Conservation (phyloP, 2,888 invertebrate genomes). For the Ectemnius lituratus region DNA sequence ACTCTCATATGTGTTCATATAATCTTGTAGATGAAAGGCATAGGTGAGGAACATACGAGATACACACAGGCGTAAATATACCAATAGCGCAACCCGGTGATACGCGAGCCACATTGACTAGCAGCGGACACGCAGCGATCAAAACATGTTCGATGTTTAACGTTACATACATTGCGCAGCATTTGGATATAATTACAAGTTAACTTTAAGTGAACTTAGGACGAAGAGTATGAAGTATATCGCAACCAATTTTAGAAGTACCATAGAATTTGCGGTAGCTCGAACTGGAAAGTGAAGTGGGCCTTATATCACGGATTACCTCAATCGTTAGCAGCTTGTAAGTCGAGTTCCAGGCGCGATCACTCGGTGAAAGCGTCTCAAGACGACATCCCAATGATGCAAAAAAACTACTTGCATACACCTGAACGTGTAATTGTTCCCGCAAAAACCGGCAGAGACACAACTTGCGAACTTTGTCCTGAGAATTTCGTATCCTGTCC, state of each 20-base stretch:
- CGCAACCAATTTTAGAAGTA: constrained; percentile 19
- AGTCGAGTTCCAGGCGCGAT: constrained; percentile 48
- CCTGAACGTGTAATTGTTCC: neutral
- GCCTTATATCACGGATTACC: constrained; percentile 65
- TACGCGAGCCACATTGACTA: constrained; percentile 19
- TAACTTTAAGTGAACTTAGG: constrained; percentile 55
- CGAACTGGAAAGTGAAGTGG: constrained; percentile 62
- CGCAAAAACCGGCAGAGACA: neutral
- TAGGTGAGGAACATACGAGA: neutral
- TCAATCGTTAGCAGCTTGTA: constrained; percentile 60
- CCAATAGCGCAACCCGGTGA: constrained; percentile 6
- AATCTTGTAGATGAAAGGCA: no score
- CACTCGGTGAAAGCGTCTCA: constrained; percentile 22
- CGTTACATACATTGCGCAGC: constrained; percentile 61
- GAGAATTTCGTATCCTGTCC: neutral
- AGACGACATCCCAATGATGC: constrained; percentile 31
- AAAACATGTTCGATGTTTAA: constrained; percentile 67
- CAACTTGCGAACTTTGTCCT: neutral
- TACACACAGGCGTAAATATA: neutral
- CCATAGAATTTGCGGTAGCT: constrained; percentile 50
- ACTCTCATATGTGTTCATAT: no score
- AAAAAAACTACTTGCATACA: constrained; percentile 2
- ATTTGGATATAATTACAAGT: constrained; percentile 52
- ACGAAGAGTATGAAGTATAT: constrained; percentile 4
- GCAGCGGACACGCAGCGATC: constrained; percentile 40